Percentiles rank a stretch among this genome's conserved stretches.
phyloP scores from a whole-genome alignment of 2,888 invertebrate species.

The Campoplex nolae region DNA sequence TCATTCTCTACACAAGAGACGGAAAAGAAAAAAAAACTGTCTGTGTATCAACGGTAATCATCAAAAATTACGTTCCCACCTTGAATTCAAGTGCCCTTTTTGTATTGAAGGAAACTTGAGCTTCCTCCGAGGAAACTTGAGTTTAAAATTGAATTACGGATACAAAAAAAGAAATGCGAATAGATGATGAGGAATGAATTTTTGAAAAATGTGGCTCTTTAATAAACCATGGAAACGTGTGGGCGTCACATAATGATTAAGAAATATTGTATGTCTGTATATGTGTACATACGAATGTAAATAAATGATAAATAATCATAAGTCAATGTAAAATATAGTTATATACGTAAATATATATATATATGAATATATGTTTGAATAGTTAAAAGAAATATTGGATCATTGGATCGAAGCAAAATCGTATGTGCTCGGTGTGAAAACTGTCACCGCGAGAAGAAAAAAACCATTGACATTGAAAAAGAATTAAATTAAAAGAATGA shows the following conservation, averaged over 20 bases:
- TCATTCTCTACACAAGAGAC: neutral
- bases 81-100: conserved; percentile 81
- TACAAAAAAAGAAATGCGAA: neutral
- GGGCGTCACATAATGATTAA: conserved; percentile 9
- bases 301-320: conserved; percentile 55
- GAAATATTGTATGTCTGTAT: conserved; percentile 59
- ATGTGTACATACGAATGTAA: conserved; percentile 63
- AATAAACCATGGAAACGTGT: neutral
- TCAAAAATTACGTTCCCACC: neutral
- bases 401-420: conserved; percentile 73
- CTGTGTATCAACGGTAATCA: neutral
- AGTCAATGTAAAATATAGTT: conserved; percentile 51
- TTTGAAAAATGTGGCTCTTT: neutral
- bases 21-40: neutral
- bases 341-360: conserved; percentile 48
- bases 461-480: conserved; percentile 1
- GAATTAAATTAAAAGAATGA: conserved; percentile 40
- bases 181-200: neutral
- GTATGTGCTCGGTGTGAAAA: conserved; percentile 48
- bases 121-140: neutral
- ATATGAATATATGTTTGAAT: conserved; percentile 70
- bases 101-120: conserved; percentile 71
- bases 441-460: conserved; percentile 30
- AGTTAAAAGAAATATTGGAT: conserved; percentile 59
- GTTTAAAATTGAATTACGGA: neutral